phyloP scores from a whole-genome alignment of 2,888 invertebrate genomes.

The Philaethria dido region DNA sequence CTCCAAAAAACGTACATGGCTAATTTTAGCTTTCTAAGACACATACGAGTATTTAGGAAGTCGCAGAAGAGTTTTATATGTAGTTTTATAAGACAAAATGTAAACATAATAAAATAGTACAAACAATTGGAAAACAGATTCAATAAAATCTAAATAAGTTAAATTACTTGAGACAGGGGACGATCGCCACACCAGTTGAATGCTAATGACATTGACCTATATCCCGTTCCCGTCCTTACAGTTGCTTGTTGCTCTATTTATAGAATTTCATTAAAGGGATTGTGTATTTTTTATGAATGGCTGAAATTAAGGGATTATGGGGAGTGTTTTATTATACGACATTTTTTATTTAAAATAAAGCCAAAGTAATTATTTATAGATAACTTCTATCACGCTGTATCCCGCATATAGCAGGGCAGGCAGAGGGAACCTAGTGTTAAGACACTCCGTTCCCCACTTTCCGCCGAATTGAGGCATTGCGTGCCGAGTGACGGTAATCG shows the following conservation, averaged over 20 bases:
- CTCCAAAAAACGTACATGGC: too few species aligned
- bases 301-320: not conserved
- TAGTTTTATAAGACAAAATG: not conserved
- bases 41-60: too few species aligned
- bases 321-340: not conserved
- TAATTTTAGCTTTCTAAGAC: too few species aligned
- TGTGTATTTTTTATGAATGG: constrained; percentile 5
- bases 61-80: too few species aligned
- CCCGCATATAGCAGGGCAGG: too few species aligned
- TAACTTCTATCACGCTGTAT: too few species aligned
- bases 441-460: too few species aligned
- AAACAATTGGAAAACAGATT: not conserved
- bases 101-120: constrained; percentile 7
- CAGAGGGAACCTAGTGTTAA: too few species aligned
- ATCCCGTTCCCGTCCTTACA: constrained; percentile 35
- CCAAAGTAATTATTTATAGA: too few species aligned
- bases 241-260: constrained; percentile 11
- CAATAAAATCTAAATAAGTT: constrained; percentile 34
- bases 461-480: too few species aligned
- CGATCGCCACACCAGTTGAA: constrained; percentile 62
- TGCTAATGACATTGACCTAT: constrained; percentile 66
- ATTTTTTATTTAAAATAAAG: not conserved
- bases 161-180: constrained; percentile 51
- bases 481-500: too few species aligned
- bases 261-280: constrained; percentile 9